Base-by-base conservation (phyloP, 2,888 invertebrate species). In the Linnaemya vulpina region DNA sequence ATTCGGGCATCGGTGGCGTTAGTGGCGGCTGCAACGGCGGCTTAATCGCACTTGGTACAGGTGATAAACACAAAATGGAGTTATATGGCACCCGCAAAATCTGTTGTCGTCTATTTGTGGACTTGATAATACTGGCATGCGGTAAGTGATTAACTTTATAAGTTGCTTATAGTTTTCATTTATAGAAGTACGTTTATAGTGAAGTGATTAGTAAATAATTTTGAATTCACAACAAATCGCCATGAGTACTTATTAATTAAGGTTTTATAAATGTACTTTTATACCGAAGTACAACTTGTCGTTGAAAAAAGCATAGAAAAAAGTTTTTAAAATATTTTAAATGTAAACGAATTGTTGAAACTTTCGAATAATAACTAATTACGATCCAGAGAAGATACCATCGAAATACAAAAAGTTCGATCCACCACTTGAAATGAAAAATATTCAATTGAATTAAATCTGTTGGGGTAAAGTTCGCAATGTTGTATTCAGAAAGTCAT, bases 91-190 rank as follows among this genome's bases (percentile, higher is more conserved):
- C 89, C 11, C 81, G 88, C 43, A 80, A 87, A 82, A 89, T 91
- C 78, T 89, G 88, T 20, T 71, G 86, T 20, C 90, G 91, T n/a
- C 86, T 91, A 55, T 53, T 88, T 5, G 20, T 88, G 53, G 89
- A 90, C 68, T 75, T 90, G 8, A 68, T 87, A 17, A 86, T 91
- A 86, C 86, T 91, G 22, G 79, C 87, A 62, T 91, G 90, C 70
- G 89, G 90, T 91, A 79, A 90, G 91, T 89, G 60, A 68, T 71
- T 49, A 40, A 58, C 3, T 77, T 60, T 53, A 20, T 25, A 13
- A 20, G n/a, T 11, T 65, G 15, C 30, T 46, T 46, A 58, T 1
- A 58, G 25, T 11, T 43, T 40, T 43, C 40, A 55, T 55, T 40
- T 55, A 43, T 46, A 46, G 43, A 60, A 22, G 4, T n/a, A 15